Conservation (phyloP, 2,888 invertebrate species). For the Leptothorax acervorum region DNA sequence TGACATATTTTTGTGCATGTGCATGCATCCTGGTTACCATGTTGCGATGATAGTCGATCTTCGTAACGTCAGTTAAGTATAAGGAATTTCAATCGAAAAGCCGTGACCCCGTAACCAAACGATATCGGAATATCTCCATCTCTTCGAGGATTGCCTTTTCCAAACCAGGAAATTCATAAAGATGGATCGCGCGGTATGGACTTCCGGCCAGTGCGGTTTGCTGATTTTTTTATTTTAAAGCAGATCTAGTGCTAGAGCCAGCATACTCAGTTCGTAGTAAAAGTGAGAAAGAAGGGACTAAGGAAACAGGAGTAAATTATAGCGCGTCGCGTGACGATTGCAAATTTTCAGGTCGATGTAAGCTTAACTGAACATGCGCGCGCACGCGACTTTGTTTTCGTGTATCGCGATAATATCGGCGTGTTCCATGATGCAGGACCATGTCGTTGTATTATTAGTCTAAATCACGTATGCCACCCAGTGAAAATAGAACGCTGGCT, state of each 20-base stretch:
- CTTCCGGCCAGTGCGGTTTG: not conserved
- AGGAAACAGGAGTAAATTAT: slow-evolving; percentile 45
- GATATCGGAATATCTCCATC: slow-evolving; percentile 36
- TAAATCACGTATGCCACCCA: not conserved
- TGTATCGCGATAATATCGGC: slow-evolving; percentile 62
- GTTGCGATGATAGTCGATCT: slow-evolving; percentile 31
- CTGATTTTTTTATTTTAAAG: slow-evolving; percentile 20
- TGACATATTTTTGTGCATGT: not conserved
- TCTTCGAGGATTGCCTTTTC: slow-evolving; percentile 4
- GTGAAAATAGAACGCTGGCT: not conserved
- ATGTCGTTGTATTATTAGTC: not conserved
- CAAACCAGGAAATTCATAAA: slow-evolving; percentile 14
- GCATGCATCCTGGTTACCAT: not conserved
- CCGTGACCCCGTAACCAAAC: slow-evolving; percentile 62
- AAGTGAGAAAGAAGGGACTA: not conserved
- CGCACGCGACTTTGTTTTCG: slow-evolving; percentile 57
- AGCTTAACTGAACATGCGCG: slow-evolving; percentile 2
- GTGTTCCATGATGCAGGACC: slow-evolving; percentile 40
- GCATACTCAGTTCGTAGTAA: not conserved
- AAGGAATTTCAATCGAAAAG: slow-evolving; percentile 64
- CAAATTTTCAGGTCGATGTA: slow-evolving; percentile 38
- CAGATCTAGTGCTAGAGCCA: not conserved
- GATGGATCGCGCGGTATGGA: slow-evolving; percentile 25
- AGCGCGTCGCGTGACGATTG: slow-evolving; percentile 59
- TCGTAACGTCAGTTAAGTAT: slow-evolving; percentile 39